These are phyloP conservation scores for Magallana angulata DNA, from an alignment of 1,140 invertebrate genomes.

Conservation along the genomic window DNA sequence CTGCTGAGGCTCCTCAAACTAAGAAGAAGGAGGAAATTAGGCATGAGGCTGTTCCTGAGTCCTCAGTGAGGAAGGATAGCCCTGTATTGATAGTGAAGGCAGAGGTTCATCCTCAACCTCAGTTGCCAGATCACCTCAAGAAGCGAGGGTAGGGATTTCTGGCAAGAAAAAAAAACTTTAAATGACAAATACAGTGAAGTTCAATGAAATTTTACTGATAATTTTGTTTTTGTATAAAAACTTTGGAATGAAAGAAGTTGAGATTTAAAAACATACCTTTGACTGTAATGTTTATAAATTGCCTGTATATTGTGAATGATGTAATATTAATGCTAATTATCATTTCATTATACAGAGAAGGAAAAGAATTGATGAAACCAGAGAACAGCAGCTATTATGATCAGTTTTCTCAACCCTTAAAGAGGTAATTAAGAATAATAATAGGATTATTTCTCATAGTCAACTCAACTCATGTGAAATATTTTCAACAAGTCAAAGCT, in stretches of 20 bases:
- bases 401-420: neutral
- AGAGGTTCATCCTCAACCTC: neutral
- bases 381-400: neutral
- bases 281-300: no score
- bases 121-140: constrained; percentile 7
- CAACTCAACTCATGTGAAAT: no score
- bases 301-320: no score
- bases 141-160: neutral
- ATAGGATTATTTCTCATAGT: no score
- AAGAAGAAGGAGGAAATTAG: neutral
- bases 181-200: no score
- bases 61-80: neutral
- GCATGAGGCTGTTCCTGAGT: neutral
- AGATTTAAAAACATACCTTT: no score
- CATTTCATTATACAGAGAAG: neutral
- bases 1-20: neutral
- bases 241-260: no score
- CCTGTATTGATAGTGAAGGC: constrained; percentile 18
- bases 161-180: no score
- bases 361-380: constrained; percentile 3
- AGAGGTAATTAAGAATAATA: neutral
- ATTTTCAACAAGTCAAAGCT: no score
- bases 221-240: no score
- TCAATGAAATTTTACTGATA: no score
- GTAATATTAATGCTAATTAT: no score